Base-by-base conservation (phyloP, 2,113 vertebrate species). In the Eurystomus gularis region DNA sequence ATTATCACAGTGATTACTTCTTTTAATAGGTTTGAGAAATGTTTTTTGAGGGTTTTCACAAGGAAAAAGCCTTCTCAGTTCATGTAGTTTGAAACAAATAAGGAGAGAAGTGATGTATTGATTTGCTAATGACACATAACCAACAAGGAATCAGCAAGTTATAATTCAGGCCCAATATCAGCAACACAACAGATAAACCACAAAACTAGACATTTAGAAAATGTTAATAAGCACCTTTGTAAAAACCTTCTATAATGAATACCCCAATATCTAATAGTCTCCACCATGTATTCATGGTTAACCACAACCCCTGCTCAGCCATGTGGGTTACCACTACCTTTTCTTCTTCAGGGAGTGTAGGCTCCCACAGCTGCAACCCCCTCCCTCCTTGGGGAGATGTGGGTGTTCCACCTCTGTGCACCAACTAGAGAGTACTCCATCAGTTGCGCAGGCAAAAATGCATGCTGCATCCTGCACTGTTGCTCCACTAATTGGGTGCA, bases 391-490 rank as follows among this genome's bases (percentile, higher is more conserved):
- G 31, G 46, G 58, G 21, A 62, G 12, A 40, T 20, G 11, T 33
- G 55, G 6, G 3, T 54, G 28, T 35, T 79, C 51, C 33, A 54
- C 12, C 11, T 52, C 48, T 37, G 33, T 35, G 3, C 29, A 11
- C 11, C 39, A 35, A 13, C 20, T 12, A 21, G n/a, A 52, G 14
- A 70, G 12, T 6, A 5, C 4, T 35, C 23, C 13, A 13, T 14
- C 1, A 1, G 7, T 17, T 52, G 35, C 1, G 4, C 3, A 24
- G 13, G 33, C 19, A 26, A 68, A 88, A 78, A 28, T 54, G 35
- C 0, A 0, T 37, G 13, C n/a, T 64, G 42, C 28, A 58, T 3
- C 9, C 17, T 58, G 40, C 12, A 4, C 12, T 62, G 12, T 6
- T 2, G 0, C n/a, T 44, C 17, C 28, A 21, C 28, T 55, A 7